These are phyloP conservation scores for Oxyura jamaicensis DNA, from an alignment of 2,113 vertebrate species.

Conservation along the genomic window DNA sequence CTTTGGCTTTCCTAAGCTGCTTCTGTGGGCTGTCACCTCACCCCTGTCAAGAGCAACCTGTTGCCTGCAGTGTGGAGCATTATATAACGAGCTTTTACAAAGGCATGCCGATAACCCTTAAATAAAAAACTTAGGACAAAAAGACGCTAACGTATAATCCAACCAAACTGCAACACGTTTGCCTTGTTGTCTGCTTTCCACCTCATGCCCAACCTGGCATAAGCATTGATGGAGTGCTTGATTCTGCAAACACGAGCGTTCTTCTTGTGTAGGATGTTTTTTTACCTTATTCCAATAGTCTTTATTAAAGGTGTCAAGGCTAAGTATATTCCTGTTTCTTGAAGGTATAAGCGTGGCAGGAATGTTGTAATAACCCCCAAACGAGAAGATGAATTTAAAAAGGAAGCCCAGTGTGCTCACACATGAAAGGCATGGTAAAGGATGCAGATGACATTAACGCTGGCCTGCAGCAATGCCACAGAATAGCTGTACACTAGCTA, in stretches of 20 bases:
- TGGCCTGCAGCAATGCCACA: neutral
- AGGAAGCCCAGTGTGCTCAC: slow-evolving; percentile 5
- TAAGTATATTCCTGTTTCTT: slow-evolving; percentile 2
- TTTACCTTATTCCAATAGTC: slow-evolving; percentile 15
- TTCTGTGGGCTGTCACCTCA: neutral
- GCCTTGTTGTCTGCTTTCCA: neutral
- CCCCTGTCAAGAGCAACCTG: neutral
- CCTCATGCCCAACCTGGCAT: neutral
- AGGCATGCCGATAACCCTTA: neutral
- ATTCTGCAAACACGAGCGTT: neutral
- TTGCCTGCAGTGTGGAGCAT: neutral
- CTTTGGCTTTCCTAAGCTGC: neutral
- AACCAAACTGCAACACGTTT: neutral
- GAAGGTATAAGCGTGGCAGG: neutral
- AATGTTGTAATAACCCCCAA: slow-evolving; percentile 9
- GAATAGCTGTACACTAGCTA: slow-evolving; percentile 7
- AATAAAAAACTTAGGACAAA: neutral
- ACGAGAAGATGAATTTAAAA: slow-evolving; percentile 21
- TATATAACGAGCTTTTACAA: neutral
- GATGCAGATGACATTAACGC: slow-evolving; percentile 35
- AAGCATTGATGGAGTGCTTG: neutral
- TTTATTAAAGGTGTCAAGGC: neutral
- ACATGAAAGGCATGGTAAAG: slow-evolving; percentile 11
- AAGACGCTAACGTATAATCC: neutral
- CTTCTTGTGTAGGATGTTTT: neutral